Evolutionary conservation across 2,888 invertebrate genomes (phyloP), one percentile per base, ranked within the genome.

Genomic region (Tillus elongatus): DNA sequence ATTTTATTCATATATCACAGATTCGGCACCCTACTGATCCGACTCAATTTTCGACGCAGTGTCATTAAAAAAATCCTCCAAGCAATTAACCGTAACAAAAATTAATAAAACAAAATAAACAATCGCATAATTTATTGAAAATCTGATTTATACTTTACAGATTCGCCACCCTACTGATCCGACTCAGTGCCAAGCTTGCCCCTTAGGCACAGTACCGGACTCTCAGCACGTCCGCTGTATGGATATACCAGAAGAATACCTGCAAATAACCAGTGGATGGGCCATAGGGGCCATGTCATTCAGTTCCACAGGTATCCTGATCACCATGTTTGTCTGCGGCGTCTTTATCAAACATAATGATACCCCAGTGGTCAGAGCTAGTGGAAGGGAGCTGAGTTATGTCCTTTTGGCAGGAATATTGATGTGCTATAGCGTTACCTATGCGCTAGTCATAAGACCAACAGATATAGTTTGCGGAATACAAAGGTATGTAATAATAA

Each of bases 311-410:
- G 95, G 96, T 8, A 49, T 59, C 10, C 64, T 89, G 35, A 73
- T 89, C 42, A 92, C 82, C 26, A 64, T 79, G 64, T 75, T 67
- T 66, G 73, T 72, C 19, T 54, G 60, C 29, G 66, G 71, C 10
- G 72, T 79, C 11, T 80, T 80, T 58, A 60, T 79, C 33, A 66
- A 70, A 29, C 71, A 77, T 69, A 88, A 93, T 65, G 82, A 89
- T 49, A 97, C 97, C 0, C 95, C 97, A 0, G 89, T 97, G 33
- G 97, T 98, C n/a, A 79, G 95, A 48, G 93, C 96, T 24, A 90
- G 92, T 10, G 95, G 95, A 24, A 71, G 88, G 30, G 89, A 90
- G 66, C 69, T 90, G 38, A 87, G 86, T 43, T 95, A 92, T 65
- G 87, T 96, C 26, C 79, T 97, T 28, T 75, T 97, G 45, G 81